These are phyloP conservation scores for Kryptolebias ocellatus DNA, from an alignment of 2,797 vertebrate species.

Conservation along the genomic window DNA sequence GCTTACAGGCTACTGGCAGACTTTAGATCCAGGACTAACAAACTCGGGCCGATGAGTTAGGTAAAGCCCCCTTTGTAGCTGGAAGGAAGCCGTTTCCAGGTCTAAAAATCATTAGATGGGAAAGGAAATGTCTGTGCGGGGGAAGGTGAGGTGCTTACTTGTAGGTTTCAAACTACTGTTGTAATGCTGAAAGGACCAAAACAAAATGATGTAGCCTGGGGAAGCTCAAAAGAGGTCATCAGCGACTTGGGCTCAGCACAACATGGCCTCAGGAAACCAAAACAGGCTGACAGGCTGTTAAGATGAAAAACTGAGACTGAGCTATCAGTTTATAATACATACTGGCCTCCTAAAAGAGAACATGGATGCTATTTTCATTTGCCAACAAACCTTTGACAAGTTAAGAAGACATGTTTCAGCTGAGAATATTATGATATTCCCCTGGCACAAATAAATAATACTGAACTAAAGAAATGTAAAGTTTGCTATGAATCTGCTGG, in stretches of 20 bases:
- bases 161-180: conserved; percentile 7
- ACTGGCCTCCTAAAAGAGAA: neutral
- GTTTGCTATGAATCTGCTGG: too few relatives aligned
- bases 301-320: neutral
- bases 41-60: conserved; percentile 23
- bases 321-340: neutral
- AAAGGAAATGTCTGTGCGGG: conserved; percentile 1
- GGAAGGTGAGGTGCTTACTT: neutral
- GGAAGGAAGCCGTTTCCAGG: conserved; percentile 10
- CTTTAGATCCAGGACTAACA: conserved; percentile 36
- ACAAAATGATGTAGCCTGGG: conserved; percentile 41
- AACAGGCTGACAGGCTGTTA: conserved; percentile 10
- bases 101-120: conserved; percentile 10
- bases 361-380: too few relatives aligned
- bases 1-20: conserved; percentile 33
- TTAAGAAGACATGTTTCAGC: neutral
- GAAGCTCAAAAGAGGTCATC: conserved; percentile 53
- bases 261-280: conserved; percentile 39
- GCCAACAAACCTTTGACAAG: neutral
- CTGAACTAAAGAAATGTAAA: too few relatives aligned
- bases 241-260: conserved; percentile 56
- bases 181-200: conserved; percentile 31
- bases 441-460: too few relatives aligned
- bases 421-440: neutral
- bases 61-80: conserved; percentile 7